Evolutionary conservation across 1,140 invertebrate species (phyloP).

Genomic region (Lycorma delicatula): DNA sequence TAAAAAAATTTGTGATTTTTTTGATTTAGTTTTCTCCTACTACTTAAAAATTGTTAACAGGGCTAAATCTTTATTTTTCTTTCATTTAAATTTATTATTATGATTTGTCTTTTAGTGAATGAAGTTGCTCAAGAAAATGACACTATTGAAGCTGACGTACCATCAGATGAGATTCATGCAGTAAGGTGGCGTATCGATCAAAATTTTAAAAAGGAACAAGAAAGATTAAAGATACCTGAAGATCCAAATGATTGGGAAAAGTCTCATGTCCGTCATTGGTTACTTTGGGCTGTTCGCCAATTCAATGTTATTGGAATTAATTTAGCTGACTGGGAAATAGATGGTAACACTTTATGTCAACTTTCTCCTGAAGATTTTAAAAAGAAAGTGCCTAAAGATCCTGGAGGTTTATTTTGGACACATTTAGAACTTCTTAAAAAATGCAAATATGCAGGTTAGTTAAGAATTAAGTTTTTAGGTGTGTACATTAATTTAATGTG

Average conservation of each 20-base stretch:
- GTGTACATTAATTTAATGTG: conserved; percentile 35
- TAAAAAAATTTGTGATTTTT: too few species aligned
- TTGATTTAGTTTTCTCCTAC: too few species aligned
- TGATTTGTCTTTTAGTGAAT: too few species aligned
- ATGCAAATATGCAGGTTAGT: conserved; percentile 83
- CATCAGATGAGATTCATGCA: too few species aligned
- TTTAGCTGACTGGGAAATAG: conserved; percentile 67
- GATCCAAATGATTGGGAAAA: conserved; percentile 59
- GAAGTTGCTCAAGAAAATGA: too few species aligned
- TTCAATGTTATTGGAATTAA: conserved; percentile 65
- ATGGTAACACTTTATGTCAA: conserved; percentile 62
- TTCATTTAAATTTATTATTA: too few species aligned
- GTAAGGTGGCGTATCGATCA: conserved; percentile 76
- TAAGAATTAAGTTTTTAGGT: conserved; percentile 72
- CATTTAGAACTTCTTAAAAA: conserved; percentile 84
- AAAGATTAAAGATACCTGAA: conserved; percentile 39
- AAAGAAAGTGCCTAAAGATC: conserved; percentile 70
- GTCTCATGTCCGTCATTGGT: conserved; percentile 79
- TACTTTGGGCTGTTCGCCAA: conserved; percentile 84
- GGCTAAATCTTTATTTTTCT: too few species aligned
- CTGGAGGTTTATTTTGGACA: conserved; percentile 87
- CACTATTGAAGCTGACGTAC: too few species aligned
- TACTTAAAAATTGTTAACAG: too few species aligned
- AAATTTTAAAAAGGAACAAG: conserved; percentile 69
- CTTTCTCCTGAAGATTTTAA: conserved; percentile 61